Base-by-base conservation (phyloP, 2,888 invertebrate genomes). In the Amiota communis region DNA sequence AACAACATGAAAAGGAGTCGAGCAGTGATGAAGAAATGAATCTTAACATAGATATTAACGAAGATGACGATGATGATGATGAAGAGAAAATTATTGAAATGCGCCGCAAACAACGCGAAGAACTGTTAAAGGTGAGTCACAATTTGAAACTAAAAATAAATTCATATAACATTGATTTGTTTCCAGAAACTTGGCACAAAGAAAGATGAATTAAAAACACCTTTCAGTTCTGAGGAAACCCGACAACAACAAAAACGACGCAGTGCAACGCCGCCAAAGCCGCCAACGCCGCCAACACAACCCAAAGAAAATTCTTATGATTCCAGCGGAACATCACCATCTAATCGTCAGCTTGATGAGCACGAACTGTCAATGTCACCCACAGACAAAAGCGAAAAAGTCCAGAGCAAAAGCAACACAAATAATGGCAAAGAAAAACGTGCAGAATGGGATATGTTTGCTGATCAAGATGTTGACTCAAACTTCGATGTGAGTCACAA, bases 81-180 rank as follows among this genome's bases (percentile, higher is more conserved):
- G 98, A 98, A 86, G 97, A 98, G 88, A 94, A 94, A 81, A 96
- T 98, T 80, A 98, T 98, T 87, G 96, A 97, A 88, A 93, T 93
- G 86, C 92, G 97, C 79, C 92, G 98, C 76, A 95, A 95, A 86
- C 95, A 97, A 85, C 91, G 98, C 57, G 97, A 98, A 89, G 96
- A 95, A 87, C 91, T 98, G 8, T 87, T 98, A 73, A 95, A 95
- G 92, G 96, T 96, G 90, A 83, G 77, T 9, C 75, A 59, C 23
- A 56, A 8, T 13, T 63, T 48, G 1, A 47, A 15, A 1, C 17
- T 0, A 48, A n/a, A 9, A 15, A 49, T 49, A 36, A n/a, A 23
- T 49, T 11, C 48, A 17, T 13, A 23, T 73, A 36, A 36, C 36
- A 36, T 36, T 36, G 6, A 36, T 72, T 59, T 67, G 70, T 65